phyloP scores from a whole-genome alignment of 2,113 vertebrate species.

The Lethenteron camtschaticum region DNA sequence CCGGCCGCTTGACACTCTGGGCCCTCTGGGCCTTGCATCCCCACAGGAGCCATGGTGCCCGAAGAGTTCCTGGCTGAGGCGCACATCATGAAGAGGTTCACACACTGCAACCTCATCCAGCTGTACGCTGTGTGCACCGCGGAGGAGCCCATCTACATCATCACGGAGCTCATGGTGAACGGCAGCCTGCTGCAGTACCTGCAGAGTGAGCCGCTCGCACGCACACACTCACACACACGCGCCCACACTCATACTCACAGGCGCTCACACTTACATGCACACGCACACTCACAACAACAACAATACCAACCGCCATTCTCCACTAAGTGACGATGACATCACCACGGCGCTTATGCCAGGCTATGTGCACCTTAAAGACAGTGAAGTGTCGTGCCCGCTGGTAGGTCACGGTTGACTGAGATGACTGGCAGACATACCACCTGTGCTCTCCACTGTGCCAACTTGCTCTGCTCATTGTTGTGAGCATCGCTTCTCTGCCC shows the following conservation, averaged over 20 bases:
- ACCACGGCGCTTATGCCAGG: no score
- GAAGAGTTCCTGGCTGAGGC: slow-evolving; percentile 75
- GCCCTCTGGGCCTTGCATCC: neutral
- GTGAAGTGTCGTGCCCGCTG: no score
- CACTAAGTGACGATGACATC: no score
- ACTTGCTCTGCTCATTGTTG: no score
- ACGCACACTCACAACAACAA: neutral
- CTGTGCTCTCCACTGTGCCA: no score
- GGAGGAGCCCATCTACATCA: slow-evolving; percentile 84
- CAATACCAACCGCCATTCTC: neutral
- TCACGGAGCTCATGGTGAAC: slow-evolving; percentile 88
- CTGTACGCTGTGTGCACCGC: slow-evolving; percentile 82
- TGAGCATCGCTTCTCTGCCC: no score
- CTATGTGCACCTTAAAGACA: no score
- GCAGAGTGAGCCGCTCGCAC: slow-evolving; percentile 36
- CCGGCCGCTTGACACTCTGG: no score
- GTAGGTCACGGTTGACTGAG: no score
- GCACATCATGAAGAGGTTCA: slow-evolving; percentile 76
- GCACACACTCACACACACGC: neutral
- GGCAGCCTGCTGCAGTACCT: slow-evolving; percentile 75
- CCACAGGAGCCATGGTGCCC: slow-evolving; percentile 63
- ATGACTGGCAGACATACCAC: no score
- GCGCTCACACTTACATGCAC: neutral
- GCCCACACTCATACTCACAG: neutral
- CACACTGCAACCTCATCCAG: slow-evolving; percentile 77